Base-by-base conservation (phyloP, 1,140 invertebrate genomes). In the Bombus breviceps region DNA sequence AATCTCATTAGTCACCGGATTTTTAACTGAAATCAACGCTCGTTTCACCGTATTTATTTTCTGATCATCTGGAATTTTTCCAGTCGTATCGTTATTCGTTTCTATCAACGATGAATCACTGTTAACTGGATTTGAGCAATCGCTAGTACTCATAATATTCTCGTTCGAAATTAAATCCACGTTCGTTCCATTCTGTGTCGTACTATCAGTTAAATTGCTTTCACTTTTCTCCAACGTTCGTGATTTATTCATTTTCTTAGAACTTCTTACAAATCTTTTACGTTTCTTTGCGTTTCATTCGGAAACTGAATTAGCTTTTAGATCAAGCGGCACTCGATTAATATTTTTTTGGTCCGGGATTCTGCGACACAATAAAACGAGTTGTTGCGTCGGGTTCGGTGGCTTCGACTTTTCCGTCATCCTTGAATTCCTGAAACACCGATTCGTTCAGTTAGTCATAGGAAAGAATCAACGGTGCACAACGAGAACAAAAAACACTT, bases 391-490 rank as follows among this genome's bases (percentile, higher is more conserved):
- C 10, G 59, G 32, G 39, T 32, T 32, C 9, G 13, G 39, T 64
- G 15, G 15, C 15, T 32, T 43, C 12, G 41, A 32, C 15, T 6
- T 43, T 73, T 73, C 39, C 71, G 15, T 22, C 6, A 5, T 43
- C 47, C 18, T 59, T 25, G 74, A 28, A 5, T 28, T 34, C 74
- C 81, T 82, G 81, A 82, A 82, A 82, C 81, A 82, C 15, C 81
- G 43, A 74, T 82, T 75, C 66, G 37, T 74, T 82, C 64, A 82
- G 39, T 82, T 32, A 82, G 37, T 82, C 32, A 57, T 34, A 34
- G 8, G 43, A 64, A 81, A 22, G 13, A 66, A 66, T 43, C 41
- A 43, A 28, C 8, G 9, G 1, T 5, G 22, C 6, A 32, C 25
- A 18, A 6, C 47, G n/a, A 28, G 41, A 64, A 59, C 6, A 15